Base-by-base conservation (phyloP, 2,797 vertebrate genomes). In the Fringilla coelebs region DNA sequence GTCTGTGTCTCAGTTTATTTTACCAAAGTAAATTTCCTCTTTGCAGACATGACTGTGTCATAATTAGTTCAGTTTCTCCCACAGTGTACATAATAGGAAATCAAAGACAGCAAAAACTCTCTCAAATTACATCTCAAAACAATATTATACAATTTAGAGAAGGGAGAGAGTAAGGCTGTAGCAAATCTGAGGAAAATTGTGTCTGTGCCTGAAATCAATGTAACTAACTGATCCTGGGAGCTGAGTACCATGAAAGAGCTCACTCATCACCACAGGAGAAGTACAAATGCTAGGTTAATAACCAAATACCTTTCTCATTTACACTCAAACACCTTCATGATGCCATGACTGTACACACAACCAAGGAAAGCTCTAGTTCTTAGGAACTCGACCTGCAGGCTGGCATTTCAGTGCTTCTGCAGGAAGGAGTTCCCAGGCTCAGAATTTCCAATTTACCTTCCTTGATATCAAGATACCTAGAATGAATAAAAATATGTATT, bases 321-420 rank as follows among this genome's bases (percentile, higher is more conserved):
- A 38, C 20, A 40, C 7, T 81, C 43, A 58, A 54, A 83, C 2
- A 72, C 10, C 7, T 83, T 73, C 24, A 57, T 34, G n/a, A 49
- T 34, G 21, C 24, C 20, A 36, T 66, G 51, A 77, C 36, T 16
- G 5, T 26, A 62, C 24, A 40, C 10, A 8, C 17, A 83, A 55
- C 32, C 24, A 73, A 72, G 41, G 38, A 75, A 68, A 84, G 13
- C 28, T 36, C 10, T 17, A 13, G 12, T 36, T 19, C 31, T 46
- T 70, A 49, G 55, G 49, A 82, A 58, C 3, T 9, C 0, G 0
- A 86, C 58, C 21, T 68, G 14, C 2, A 8, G 20, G 13, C 34
- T 83, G 60, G n/a, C 17, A 25, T 63, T 67, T 86, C 43, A 74
- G 7, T 9, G 16, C 28, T 93, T 72, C 66, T 81, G 22, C 48